Evolutionary conservation across 2,113 vertebrate genomes (phyloP).

Genomic region (Nymphicus hollandicus): DNA sequence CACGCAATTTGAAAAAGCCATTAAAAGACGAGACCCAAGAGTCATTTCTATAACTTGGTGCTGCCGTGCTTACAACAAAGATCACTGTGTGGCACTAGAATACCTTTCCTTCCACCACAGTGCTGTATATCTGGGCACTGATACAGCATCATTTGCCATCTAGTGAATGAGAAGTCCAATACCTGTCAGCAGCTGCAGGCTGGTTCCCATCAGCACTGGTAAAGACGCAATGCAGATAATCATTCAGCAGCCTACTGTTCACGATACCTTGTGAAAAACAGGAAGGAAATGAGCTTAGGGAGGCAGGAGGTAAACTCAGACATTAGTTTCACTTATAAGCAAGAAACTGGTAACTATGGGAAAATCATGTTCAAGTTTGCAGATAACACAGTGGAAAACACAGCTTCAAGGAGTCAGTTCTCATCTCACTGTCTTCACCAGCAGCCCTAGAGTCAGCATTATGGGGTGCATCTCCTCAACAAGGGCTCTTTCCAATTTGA

Average conservation of each 20-base stretch:
- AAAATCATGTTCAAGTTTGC: background rate
- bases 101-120: background rate
- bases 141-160: background rate
- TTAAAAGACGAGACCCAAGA: background rate
- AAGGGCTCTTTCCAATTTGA: background rate
- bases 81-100: background rate
- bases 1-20: background rate
- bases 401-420: background rate
- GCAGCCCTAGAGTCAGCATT: background rate
- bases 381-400: background rate
- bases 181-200: slow-evolving; percentile 85
- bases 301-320: background rate
- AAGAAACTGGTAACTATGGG: background rate
- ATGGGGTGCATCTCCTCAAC: background rate
- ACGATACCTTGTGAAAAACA: slow-evolving; percentile 82
- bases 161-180: background rate
- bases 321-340: background rate
- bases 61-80: background rate
- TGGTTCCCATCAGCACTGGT: slow-evolving; percentile 73
- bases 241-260: slow-evolving; percentile 88
- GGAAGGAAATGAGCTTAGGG: background rate
- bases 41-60: background rate
- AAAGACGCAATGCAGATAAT: slow-evolving; percentile 90
- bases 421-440: background rate
- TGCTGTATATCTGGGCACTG: background rate